Evolutionary conservation across 1,140 invertebrate species (phyloP).

Genomic region (Euborellia annulipes): DNA sequence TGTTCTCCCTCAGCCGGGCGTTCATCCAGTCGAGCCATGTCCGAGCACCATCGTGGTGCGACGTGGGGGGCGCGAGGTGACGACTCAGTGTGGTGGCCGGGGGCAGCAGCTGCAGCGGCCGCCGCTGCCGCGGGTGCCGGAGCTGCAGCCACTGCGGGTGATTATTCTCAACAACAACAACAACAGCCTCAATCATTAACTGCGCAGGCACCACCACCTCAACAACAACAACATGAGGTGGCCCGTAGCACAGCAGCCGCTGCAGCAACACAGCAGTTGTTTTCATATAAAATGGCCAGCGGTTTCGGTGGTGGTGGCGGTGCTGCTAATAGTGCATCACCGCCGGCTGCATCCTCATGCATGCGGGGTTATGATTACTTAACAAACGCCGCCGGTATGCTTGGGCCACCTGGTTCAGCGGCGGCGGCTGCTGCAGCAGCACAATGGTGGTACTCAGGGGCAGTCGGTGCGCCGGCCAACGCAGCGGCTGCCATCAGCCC

Average conservation of each 20-base stretch:
- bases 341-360: constrained; percentile 20
- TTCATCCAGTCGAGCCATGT: constrained; percentile 9
- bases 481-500: too few relatives aligned
- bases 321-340: constrained; percentile 2
- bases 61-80: constrained; percentile 18
- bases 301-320: constrained; percentile 13
- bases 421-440: constrained; percentile 36
- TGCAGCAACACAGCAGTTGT: constrained; percentile 50
- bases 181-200: constrained; percentile 27
- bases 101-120: constrained; percentile 33
- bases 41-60: constrained; percentile 12
- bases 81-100: constrained; percentile 44
- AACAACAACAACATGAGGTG: constrained; percentile 30
- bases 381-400: constrained; percentile 27
- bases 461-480: not conserved
- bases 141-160: constrained; percentile 27
- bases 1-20: constrained; percentile 22
- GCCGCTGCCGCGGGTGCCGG: constrained; percentile 31
- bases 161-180: constrained; percentile 26
- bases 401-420: constrained; percentile 10
- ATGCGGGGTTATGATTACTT: constrained; percentile 41
- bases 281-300: constrained; percentile 61
- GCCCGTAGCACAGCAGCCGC: constrained; percentile 40
- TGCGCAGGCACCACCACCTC: constrained; percentile 26
- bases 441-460: constrained; percentile 39